Evolutionary conservation across 2,797 vertebrate species (phyloP).

Genomic region (Caiman crocodilus): DNA sequence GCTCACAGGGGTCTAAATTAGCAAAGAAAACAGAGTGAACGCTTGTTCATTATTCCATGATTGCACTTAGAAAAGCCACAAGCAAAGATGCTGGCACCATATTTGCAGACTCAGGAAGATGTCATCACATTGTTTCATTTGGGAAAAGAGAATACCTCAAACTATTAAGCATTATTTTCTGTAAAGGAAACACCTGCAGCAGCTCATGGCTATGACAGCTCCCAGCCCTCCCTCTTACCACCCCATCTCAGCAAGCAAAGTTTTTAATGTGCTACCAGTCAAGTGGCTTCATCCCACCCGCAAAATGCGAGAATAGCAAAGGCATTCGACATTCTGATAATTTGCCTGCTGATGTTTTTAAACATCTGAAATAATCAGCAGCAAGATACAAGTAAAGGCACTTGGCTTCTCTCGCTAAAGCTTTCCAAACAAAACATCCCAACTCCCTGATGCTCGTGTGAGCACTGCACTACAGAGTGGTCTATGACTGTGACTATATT

Average conservation of each 20-base stretch:
- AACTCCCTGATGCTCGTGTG: background rate
- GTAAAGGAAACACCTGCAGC: background rate
- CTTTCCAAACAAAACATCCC: background rate
- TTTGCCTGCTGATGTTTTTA: background rate
- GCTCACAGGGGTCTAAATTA: background rate
- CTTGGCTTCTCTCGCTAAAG: too few species aligned
- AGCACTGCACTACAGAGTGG: background rate
- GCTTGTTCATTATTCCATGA: background rate
- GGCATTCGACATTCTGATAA: background rate
- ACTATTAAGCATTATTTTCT: background rate
- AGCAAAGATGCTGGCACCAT: fast-evolving
- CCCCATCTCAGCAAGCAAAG: background rate
- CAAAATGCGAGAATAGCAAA: background rate
- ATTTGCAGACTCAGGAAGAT: background rate
- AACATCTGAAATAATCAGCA: background rate
- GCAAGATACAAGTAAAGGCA: too few species aligned
- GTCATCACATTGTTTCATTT: background rate
- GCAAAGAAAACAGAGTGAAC: conserved; percentile 2
- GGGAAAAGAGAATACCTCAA: background rate
- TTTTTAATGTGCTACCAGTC: background rate
- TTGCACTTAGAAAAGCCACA: background rate
- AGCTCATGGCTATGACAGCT: too few species aligned
- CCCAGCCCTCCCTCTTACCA: too few species aligned
- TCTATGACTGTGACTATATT: background rate
- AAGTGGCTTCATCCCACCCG: background rate